These are phyloP conservation scores for Drepana falcataria DNA, from an alignment of 2,888 invertebrate genomes.

Conservation along the genomic window DNA sequence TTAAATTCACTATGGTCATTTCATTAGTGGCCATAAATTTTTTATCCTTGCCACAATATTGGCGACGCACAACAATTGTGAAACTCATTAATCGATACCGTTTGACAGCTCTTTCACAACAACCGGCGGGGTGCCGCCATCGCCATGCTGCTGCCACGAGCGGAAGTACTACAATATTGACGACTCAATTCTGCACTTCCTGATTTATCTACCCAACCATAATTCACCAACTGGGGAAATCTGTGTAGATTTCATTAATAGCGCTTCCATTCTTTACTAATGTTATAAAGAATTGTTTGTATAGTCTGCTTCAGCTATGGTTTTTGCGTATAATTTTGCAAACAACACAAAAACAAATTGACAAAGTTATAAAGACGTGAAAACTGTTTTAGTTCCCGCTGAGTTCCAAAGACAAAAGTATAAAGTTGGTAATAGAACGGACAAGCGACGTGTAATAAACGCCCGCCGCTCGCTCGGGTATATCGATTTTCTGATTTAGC, in stretches of 20 bases:
- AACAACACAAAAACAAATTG: conserved; percentile 11
- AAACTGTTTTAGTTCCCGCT: conserved; percentile 31
- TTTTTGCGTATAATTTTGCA: conserved; percentile 4
- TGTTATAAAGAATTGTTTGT: too few relatives aligned
- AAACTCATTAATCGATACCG: conserved; percentile 55
- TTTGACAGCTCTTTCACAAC: conserved; percentile 72
- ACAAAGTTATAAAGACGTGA: conserved; percentile 15
- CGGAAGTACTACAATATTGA: conserved; percentile 62
- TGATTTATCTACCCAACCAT: conserved; percentile 23
- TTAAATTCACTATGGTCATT: conserved; percentile 27
- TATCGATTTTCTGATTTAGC: conserved; percentile 76
- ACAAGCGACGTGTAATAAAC: conserved; percentile 41
- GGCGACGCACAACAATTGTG: conserved; percentile 29
- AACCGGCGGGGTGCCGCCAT: conserved; percentile 60
- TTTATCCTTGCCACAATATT: conserved; percentile 27
- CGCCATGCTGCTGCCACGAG: conserved; percentile 39
- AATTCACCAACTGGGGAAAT: background rate
- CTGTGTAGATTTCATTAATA: background rate
- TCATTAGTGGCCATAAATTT: conserved; percentile 25
- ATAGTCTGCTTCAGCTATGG: too few relatives aligned
- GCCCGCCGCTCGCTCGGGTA: conserved; percentile 32
- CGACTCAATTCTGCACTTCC: conserved; percentile 64
- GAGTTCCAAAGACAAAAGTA: conserved; percentile 23
- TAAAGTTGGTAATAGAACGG: conserved; percentile 44
- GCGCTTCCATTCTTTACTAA: too few relatives aligned